These are phyloP conservation scores for Liolophura sinensis DNA, from an alignment of 1,140 invertebrate genomes.

Conservation along the genomic window DNA sequence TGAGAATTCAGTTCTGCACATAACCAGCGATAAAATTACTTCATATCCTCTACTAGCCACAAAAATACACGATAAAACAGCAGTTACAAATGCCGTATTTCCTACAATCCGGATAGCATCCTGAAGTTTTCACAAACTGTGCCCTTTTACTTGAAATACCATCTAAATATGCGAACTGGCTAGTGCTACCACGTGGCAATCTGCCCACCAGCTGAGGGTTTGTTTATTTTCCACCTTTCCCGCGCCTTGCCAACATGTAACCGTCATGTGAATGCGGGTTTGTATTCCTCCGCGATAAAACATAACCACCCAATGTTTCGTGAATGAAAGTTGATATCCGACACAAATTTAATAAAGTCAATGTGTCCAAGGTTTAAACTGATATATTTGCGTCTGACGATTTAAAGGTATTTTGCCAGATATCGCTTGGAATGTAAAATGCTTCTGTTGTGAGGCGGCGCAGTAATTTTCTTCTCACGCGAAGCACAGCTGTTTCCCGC, in stretches of 20 bases:
- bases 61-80: too few species aligned
- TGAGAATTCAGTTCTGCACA: not conserved
- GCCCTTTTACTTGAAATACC: too few species aligned
- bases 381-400: too few species aligned
- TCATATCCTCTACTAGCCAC: too few species aligned
- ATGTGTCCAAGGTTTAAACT: not conserved
- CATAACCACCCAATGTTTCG: slow-evolving; percentile 38
- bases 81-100: too few species aligned
- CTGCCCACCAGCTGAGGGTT: slow-evolving; percentile 34
- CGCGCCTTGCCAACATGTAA: slow-evolving; percentile 43
- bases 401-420: too few species aligned
- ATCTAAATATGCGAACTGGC: too few species aligned
- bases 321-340: not conserved
- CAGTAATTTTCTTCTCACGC: not conserved
- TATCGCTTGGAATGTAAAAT: not conserved
- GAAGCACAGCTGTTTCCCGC: slow-evolving; percentile 53
- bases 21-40: too few species aligned
- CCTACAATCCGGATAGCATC: too few species aligned
- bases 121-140: too few species aligned
- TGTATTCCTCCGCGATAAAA: slow-evolving; percentile 22
- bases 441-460: not conserved
- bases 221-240: slow-evolving; percentile 40
- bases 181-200: slow-evolving; percentile 16
- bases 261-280: slow-evolving; percentile 17
- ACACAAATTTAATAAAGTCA: slow-evolving; percentile 5